Percentiles rank a stretch among this genome's conserved stretches.
Conservation (phyloP, 2,888 invertebrate genomes). For the Stenichneumon culpator region DNA sequence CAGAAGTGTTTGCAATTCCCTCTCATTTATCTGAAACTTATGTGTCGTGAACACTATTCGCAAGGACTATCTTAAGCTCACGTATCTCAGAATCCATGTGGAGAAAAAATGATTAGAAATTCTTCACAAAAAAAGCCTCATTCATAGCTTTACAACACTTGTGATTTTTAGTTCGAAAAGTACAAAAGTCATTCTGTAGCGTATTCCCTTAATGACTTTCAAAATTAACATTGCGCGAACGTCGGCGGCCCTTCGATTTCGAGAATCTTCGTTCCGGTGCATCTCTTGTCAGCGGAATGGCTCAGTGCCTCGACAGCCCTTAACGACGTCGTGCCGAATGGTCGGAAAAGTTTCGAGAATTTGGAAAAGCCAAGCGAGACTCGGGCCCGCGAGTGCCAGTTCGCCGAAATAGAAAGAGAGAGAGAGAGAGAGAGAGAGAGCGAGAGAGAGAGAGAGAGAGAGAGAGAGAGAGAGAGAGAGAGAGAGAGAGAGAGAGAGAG, state of each 20-base stretch:
- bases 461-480: neutral
- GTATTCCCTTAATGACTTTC: neutral
- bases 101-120: no score
- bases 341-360: slow-evolving; percentile 47
- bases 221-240: neutral
- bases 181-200: no score
- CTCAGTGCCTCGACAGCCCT: slow-evolving; percentile 16
- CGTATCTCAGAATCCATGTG: no score
- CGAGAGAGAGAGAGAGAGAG: no score
- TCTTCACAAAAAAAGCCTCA: no score
- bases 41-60: no score
- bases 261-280: neutral
- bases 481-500: neutral
- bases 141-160: no score
- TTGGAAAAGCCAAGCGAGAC: slow-evolving; percentile 30
- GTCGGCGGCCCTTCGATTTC: neutral
- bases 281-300: slow-evolving; percentile 12
- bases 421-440: no score
- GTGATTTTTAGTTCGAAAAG: no score
- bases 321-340: slow-evolving; percentile 43
- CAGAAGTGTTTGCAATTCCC: no score
- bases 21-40: no score
- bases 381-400: slow-evolving; percentile 1
- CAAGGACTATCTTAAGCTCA: no score
- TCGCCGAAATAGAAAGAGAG: neutral